Base-by-base conservation (phyloP, 2,113 vertebrate genomes). In the Nycticorax nycticorax region DNA sequence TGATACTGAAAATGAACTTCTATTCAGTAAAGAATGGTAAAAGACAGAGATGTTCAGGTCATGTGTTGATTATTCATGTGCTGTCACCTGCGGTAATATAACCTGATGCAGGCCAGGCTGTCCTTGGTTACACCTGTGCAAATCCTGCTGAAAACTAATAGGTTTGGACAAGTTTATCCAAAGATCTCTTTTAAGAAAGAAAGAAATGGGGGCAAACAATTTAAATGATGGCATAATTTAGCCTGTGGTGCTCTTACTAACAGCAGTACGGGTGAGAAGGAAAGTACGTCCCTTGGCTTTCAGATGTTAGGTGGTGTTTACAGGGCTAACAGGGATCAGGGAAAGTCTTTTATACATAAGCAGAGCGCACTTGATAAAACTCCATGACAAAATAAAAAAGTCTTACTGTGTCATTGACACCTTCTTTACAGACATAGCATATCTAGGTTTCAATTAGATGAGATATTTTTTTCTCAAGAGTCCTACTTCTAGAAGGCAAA, bases 51-150 rank as follows among this genome's bases (percentile, higher is more conserved):
- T 67, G 37, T 41, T 76, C 64, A 66, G 69, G 32, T 73, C 64
- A 14, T 14, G 63, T 53, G 43, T 57, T 91, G 47, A 82, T 88
- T 66, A 75, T 43, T 18, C 22, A n/a, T 60, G n/a, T 32, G 78
- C 66, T 85, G 66, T 83, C 85, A 72, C 74, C 73, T 50, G n/a
- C 74, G 79, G 55, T 37, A 71, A 20, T 23, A 83, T 3, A 32
- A 91, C 95, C 9, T 93, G 71, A 82, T 96, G 48, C 69, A 91
- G 92, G 78, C 79, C 79, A 96, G 53, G 5, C 69, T 94, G 92
- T 94, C 83, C 85, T 93, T 6, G 0, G 39, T 48, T 95, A 88
- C 82, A 95, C 37, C 88, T 92, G 33, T 77, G 72, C 81, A 93
- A 76, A 88, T 62, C 75, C 59, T 85, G 48, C 59, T 83, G 80